Percentiles rank a stretch among this genome's conserved stretches.
These are phyloP conservation scores for Phenganax subtilis DNA, from an alignment of 92 coral and sea anemone species.

Conservation along the genomic window DNA sequence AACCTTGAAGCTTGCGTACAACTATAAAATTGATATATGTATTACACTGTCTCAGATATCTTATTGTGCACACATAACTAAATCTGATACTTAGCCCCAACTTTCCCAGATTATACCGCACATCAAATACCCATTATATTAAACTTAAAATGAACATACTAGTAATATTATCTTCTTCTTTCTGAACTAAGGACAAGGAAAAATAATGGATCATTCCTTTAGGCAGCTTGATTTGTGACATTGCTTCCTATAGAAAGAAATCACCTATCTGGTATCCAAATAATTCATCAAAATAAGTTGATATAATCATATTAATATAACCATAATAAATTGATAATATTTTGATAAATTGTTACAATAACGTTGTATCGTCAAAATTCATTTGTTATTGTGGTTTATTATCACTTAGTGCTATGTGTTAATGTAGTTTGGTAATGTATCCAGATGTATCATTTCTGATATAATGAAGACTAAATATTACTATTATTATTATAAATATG, in stretches of 20 bases:
- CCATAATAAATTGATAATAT: too few relatives aligned
- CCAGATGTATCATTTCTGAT: too few relatives aligned
- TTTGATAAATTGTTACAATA: too few relatives aligned
- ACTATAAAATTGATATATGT: slow-evolving; percentile 38
- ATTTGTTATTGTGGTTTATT: too few relatives aligned
- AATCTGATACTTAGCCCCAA: not conserved
- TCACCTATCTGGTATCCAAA: not conserved
- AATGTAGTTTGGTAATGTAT: too few relatives aligned
- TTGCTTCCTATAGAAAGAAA: slow-evolving; percentile 58
- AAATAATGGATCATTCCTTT: slow-evolving; percentile 73
- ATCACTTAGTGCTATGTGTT: too few relatives aligned
- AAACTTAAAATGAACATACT: slow-evolving; percentile 42
- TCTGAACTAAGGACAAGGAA: slow-evolving; percentile 69
- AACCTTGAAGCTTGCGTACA: slow-evolving; percentile 75
- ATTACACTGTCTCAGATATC: not conserved
- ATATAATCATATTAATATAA: not conserved
- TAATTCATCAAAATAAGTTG: not conserved
- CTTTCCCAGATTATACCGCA: not conserved
- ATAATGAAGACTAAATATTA: too few relatives aligned
- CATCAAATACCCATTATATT: not conserved
- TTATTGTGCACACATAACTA: not conserved
- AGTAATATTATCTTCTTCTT: slow-evolving; percentile 75
- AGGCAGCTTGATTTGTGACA: slow-evolving; percentile 72
- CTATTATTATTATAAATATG: too few relatives aligned
- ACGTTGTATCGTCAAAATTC: too few relatives aligned